These are phyloP conservation scores for Xestia c-nigrum DNA, from an alignment of 2,888 invertebrate genomes.

Conservation along the genomic window DNA sequence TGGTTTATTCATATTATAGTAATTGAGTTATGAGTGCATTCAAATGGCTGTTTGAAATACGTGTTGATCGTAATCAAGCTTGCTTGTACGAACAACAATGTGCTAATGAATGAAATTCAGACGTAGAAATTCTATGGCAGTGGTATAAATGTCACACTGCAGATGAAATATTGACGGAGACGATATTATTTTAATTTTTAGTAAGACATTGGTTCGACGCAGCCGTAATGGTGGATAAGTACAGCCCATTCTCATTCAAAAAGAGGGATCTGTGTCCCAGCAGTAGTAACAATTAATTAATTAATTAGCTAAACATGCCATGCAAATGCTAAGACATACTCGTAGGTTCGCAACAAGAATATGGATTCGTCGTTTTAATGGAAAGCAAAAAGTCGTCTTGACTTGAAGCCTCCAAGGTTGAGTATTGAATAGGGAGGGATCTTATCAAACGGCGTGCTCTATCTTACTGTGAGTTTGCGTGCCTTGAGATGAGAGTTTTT, in stretches of 20 bases:
- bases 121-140: neutral
- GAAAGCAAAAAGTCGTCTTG: slow-evolving; percentile 18
- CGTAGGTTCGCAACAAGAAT: neutral
- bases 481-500: slow-evolving; percentile 20
- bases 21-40: slow-evolving; percentile 29
- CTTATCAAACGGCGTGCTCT: slow-evolving; percentile 43
- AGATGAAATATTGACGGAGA: neutral
- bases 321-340: neutral
- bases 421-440: slow-evolving; percentile 6
- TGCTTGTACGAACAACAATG: slow-evolving; percentile 25
- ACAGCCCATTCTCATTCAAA: neutral
- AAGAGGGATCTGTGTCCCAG: neutral
- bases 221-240: neutral
- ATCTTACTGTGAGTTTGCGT: slow-evolving; percentile 21
- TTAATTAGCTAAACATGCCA: neutral
- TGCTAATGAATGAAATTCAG: slow-evolving; percentile 16
- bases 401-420: slow-evolving; percentile 20
- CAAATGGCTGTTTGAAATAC: slow-evolving; percentile 39
- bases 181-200: neutral
- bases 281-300: neutral
- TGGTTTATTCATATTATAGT: slow-evolving; percentile 36
- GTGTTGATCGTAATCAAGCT: slow-evolving; percentile 30
- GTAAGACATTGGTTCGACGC: neutral
- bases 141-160: neutral
- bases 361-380: neutral